Evolutionary conservation across 1,140 invertebrate genomes (phyloP).

Genomic region (Telenomus remus): DNA sequence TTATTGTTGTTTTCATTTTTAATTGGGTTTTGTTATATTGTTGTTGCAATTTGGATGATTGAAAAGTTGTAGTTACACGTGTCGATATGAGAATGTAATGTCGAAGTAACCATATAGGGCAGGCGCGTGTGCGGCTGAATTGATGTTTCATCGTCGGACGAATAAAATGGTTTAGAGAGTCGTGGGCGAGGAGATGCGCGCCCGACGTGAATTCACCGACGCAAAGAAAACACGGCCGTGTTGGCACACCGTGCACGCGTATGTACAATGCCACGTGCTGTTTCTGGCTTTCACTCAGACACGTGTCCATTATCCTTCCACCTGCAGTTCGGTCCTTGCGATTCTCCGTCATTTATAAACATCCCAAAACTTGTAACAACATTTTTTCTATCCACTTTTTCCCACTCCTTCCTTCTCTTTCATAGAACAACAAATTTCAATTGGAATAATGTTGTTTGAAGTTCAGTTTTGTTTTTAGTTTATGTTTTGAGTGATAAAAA

Average conservation of each 20-base stretch:
- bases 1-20: no score
- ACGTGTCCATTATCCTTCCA: constrained; percentile 52
- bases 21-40: no score
- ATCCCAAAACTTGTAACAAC: constrained; percentile 28
- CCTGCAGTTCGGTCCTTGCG: constrained; percentile 36
- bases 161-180: constrained; percentile 11
- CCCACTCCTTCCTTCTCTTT: no score
- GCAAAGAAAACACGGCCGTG: constrained; percentile 32
- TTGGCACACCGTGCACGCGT: constrained; percentile 34
- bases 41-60: no score
- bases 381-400: no score
- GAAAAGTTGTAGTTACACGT: no score
- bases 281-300: constrained; percentile 48
- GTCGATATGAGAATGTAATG: not conserved
- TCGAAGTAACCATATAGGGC: constrained; percentile 33
- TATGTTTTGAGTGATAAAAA: not conserved
- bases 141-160: constrained; percentile 16
- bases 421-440: no score
- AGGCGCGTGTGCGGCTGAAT: constrained; percentile 2
- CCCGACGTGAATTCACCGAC: constrained; percentile 15
- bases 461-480: not conserved
- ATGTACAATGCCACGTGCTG: constrained; percentile 47
- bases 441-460: no score
- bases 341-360: constrained; percentile 27
- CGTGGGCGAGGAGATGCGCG: constrained; percentile 39